phyloP scores from a whole-genome alignment of 1,140 invertebrate species.

The Zophobas atratus region DNA sequence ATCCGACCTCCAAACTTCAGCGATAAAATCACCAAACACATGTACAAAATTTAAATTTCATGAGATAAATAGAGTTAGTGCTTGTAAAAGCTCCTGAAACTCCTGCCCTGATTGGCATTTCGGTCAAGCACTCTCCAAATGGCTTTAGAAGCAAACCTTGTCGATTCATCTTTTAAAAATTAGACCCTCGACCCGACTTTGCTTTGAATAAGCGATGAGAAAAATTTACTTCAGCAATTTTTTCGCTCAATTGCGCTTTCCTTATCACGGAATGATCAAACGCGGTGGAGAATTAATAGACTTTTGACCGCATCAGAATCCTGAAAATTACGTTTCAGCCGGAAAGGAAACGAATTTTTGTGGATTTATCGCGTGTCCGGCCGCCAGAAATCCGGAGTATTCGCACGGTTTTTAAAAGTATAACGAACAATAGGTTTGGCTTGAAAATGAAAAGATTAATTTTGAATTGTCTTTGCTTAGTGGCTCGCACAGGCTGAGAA shows the following conservation, averaged over 20 bases:
- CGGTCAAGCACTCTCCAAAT: slow-evolving; percentile 21
- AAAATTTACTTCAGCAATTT: slow-evolving; percentile 6
- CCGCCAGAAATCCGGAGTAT: background rate
- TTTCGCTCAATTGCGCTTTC: slow-evolving; percentile 2
- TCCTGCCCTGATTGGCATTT: slow-evolving; percentile 27
- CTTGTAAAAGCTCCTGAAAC: slow-evolving; percentile 20
- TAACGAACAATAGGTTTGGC: background rate
- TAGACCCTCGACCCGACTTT: slow-evolving; percentile 7
- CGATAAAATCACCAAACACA: slow-evolving; percentile 9
- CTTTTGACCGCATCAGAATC: background rate
- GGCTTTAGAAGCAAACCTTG: background rate
- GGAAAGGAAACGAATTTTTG: background rate
- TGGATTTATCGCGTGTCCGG: background rate
- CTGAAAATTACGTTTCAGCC: background rate
- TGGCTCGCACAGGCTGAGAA: background rate
- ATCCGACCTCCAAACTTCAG: background rate
- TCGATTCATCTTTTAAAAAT: slow-evolving; percentile 31
- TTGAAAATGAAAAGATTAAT: slow-evolving; percentile 31
- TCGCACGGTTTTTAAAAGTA: background rate
- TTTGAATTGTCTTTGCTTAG: slow-evolving; percentile 15
- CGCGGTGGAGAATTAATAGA: background rate
- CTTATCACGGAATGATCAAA: slow-evolving; percentile 10
- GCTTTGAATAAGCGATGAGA: background rate
- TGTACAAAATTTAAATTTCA: slow-evolving; percentile 25
- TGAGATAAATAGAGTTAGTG: slow-evolving; percentile 8